A percentile compares a stretch with the other conserved stretches of the same genome.
phyloP scores from a whole-genome alignment of 2,888 invertebrate genomes.

The Anorthoa munda region DNA sequence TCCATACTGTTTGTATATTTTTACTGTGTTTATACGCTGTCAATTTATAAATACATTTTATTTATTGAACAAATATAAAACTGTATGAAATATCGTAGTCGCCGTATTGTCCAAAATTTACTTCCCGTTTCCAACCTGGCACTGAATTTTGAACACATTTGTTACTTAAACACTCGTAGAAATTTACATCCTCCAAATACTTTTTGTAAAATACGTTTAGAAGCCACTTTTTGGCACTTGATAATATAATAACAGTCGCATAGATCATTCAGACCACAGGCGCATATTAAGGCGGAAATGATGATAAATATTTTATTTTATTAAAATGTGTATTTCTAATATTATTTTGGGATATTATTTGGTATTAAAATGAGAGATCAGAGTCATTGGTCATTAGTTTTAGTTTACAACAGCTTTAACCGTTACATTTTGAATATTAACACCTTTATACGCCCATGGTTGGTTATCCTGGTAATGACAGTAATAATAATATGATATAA shows the following conservation, averaged over 20 bases:
- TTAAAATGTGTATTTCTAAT: neutral
- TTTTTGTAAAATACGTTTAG: slow-evolving; percentile 67
- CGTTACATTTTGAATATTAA: neutral
- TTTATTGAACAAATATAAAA: slow-evolving; percentile 61
- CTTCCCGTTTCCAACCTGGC: slow-evolving; percentile 70
- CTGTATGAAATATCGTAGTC: slow-evolving; percentile 62
- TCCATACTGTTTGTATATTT: no score
- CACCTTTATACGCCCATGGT: slow-evolving; percentile 51
- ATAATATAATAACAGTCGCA: slow-evolving; percentile 64
- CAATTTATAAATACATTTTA: slow-evolving; percentile 45
- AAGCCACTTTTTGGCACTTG: slow-evolving; percentile 85
- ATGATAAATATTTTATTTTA: neutral
- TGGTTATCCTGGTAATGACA: slow-evolving; percentile 46
- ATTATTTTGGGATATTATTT: slow-evolving; percentile 15
- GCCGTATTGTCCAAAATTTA: slow-evolving; percentile 73
- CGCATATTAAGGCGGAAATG: slow-evolving; percentile 20
- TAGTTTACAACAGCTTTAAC: neutral
- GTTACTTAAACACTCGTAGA: slow-evolving; percentile 62
- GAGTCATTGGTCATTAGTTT: slow-evolving; percentile 23
- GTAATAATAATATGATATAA: slow-evolving; percentile 48
- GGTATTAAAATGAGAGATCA: slow-evolving; percentile 23
- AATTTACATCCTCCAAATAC: slow-evolving; percentile 54
- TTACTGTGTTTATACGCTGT: no score
- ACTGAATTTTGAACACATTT: slow-evolving; percentile 83
- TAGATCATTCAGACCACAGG: slow-evolving; percentile 53